Percentiles rank a stretch among this genome's conserved stretches.
Evolutionary conservation across 2,888 invertebrate genomes (phyloP).

Genomic region (Eupelmus urozonus): DNA sequence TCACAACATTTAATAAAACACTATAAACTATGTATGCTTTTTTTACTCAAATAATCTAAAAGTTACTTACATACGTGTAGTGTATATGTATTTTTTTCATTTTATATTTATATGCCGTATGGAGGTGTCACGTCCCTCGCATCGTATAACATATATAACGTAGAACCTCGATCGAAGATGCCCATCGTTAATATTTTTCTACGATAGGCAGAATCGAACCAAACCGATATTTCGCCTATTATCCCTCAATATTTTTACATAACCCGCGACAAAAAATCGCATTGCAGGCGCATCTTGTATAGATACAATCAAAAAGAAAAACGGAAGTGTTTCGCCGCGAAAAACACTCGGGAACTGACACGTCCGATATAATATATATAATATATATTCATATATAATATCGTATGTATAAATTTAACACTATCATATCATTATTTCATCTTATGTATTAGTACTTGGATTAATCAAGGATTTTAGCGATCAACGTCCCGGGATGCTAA

Average conservation of each 20-base stretch:
- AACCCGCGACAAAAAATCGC: slow-evolving; percentile 54
- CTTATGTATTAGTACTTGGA: slow-evolving; percentile 66
- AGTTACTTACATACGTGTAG: slow-evolving; percentile 74
- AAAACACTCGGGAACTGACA: slow-evolving; percentile 71
- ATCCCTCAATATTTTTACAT: slow-evolving; percentile 58
- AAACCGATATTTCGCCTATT: slow-evolving; percentile 50
- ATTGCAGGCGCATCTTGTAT: slow-evolving; percentile 53
- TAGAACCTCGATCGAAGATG: slow-evolving; percentile 49
- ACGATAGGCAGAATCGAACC: slow-evolving; percentile 46
- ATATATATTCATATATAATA: slow-evolving; percentile 60
- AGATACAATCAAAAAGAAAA: slow-evolving; percentile 56
- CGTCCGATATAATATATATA: slow-evolving; percentile 66
- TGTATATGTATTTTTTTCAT: slow-evolving; percentile 71
- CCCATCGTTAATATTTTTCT: slow-evolving; percentile 27
- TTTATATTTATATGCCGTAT: slow-evolving; percentile 64
- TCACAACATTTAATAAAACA: slow-evolving; percentile 77
- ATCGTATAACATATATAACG: slow-evolving; percentile 61
- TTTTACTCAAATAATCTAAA: slow-evolving; percentile 76
- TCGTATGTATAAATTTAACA: slow-evolving; percentile 74
- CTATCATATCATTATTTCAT: slow-evolving; percentile 70
- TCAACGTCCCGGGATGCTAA: slow-evolving; percentile 70
- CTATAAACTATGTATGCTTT: slow-evolving; percentile 76
- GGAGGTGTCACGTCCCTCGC: slow-evolving; percentile 70
- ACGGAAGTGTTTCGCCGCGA: slow-evolving; percentile 61
- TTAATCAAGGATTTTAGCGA: slow-evolving; percentile 67